phyloP scores from a whole-genome alignment of 1,140 invertebrate species.

The Atta texana region DNA sequence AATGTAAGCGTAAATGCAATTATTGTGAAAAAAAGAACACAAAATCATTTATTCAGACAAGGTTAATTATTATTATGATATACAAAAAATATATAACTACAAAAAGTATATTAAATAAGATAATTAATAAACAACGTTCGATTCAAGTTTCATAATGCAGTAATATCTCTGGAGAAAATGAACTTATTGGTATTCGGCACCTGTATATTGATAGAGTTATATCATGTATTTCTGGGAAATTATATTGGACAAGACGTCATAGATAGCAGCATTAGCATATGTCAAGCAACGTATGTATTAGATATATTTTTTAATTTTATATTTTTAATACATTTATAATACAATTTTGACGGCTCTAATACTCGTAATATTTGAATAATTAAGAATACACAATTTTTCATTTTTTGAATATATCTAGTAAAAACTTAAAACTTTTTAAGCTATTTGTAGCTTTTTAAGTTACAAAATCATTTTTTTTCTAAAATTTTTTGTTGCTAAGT shows the following conservation, averaged over 20 bases:
- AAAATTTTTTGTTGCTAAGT: too few relatives aligned
- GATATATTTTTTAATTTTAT: neutral
- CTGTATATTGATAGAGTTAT: neutral
- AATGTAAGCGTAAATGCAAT: conserved; percentile 32
- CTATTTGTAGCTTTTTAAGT: too few relatives aligned
- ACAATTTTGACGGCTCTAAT: neutral
- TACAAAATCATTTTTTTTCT: too few relatives aligned
- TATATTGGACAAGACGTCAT: conserved; percentile 29
- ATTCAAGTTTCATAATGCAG: neutral
- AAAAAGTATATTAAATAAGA: neutral
- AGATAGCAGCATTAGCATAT: conserved; percentile 1
- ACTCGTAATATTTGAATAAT: neutral
- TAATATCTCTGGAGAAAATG: neutral
- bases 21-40: neutral
- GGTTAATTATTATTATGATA: neutral
- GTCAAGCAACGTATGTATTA: neutral
- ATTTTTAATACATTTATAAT: neutral
- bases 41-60: neutral
- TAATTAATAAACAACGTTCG: neutral
- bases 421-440: too few relatives aligned
- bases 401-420: too few relatives aligned
- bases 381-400: neutral
- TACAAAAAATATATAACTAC: neutral
- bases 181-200: neutral
- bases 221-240: conserved; percentile 33